A percentile compares a stretch with the other conserved stretches of the same genome.
These are phyloP conservation scores for Villa cingulata DNA, from an alignment of 2,888 invertebrate genomes.

Conservation along the genomic window DNA sequence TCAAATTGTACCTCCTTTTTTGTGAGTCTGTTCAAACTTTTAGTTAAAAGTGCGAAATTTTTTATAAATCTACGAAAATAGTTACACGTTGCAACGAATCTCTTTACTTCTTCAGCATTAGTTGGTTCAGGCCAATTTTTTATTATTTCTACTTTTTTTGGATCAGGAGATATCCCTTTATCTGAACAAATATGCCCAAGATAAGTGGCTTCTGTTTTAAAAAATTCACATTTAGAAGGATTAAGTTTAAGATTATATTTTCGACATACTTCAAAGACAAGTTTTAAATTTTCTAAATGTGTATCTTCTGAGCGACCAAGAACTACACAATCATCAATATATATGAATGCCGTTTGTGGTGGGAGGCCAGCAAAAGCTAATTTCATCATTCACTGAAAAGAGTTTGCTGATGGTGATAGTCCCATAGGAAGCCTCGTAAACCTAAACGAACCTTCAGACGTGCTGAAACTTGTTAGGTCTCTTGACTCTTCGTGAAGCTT, in stretches of 20 bases:
- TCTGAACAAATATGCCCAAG: constrained; percentile 11
- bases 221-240: constrained; percentile 14
- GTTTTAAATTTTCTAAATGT: constrained; percentile 7
- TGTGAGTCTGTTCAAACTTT: too few species aligned
- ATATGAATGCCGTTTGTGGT: constrained; percentile 15
- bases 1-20: too few species aligned
- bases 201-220: constrained; percentile 11
- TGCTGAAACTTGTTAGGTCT: not conserved
- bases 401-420: constrained; percentile 14
- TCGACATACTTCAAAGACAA: constrained; percentile 3
- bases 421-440: constrained; percentile 17
- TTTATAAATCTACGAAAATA: too few species aligned
- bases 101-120: too few species aligned
- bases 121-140: too few species aligned
- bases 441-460: constrained; percentile 13
- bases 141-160: too few species aligned
- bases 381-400: constrained; percentile 19
- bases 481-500: constrained; percentile 3
- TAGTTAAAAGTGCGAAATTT: too few species aligned
- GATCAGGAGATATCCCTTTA: constrained; percentile 1
- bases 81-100: too few species aligned
- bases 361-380: constrained; percentile 14
- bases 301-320: constrained; percentile 13
- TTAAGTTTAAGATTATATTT: constrained; percentile 12
- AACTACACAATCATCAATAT: constrained; percentile 17